Conservation (phyloP, 2,888 invertebrate genomes). For the Hypomecis punctinalis region DNA sequence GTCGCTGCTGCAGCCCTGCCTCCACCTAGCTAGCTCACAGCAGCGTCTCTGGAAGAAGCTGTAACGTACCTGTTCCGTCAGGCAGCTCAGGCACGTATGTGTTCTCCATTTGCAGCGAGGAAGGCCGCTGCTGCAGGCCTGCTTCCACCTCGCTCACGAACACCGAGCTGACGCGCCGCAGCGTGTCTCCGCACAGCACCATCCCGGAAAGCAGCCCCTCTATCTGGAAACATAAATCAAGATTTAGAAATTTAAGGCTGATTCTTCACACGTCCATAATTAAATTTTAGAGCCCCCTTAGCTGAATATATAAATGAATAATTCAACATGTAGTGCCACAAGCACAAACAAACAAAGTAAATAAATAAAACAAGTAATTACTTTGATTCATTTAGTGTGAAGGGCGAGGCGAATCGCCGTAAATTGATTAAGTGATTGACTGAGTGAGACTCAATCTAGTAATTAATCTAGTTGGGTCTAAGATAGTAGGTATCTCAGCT, state of each 20-base stretch:
- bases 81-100: constrained; percentile 90
- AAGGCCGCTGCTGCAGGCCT: constrained; percentile 86
- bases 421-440: too few relatives aligned
- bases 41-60: too few relatives aligned
- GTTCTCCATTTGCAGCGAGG: constrained; percentile 91
- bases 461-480: too few relatives aligned
- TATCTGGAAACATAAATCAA: constrained; percentile 52
- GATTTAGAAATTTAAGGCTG: too few relatives aligned
- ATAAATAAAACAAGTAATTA: background rate
- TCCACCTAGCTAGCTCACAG: too few relatives aligned
- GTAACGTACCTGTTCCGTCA: constrained; percentile 86
- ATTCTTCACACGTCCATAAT: too few relatives aligned
- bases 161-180: constrained; percentile 82
- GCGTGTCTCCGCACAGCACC: constrained; percentile 63
- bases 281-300: too few relatives aligned
- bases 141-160: constrained; percentile 87
- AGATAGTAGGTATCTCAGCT: too few relatives aligned
- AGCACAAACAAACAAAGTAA: background rate
- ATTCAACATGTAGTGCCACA: too few relatives aligned
- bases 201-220: constrained; percentile 58
- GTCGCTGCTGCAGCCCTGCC: too few relatives aligned
- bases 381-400: background rate
- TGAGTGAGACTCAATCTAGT: too few relatives aligned
- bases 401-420: constrained; percentile 5
- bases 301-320: too few relatives aligned